Base-by-base conservation (phyloP, 2,797 vertebrate genomes). In the Thaleichthys pacificus region DNA sequence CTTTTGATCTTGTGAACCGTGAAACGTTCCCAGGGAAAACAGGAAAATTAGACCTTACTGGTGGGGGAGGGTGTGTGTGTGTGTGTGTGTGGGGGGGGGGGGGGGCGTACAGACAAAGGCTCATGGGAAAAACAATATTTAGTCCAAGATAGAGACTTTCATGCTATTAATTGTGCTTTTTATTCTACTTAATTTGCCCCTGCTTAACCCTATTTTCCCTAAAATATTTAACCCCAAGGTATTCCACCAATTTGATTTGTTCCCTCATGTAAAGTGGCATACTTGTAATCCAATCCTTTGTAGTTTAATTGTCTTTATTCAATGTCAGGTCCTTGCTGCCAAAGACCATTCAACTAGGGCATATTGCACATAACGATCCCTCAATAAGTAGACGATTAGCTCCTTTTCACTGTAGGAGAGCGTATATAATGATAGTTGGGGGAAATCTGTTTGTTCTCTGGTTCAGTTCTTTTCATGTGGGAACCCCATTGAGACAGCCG, bases 1-100 rank as follows among this genome's bases (percentile, higher is more conserved):
- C 88, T 88, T 92, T 92, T 93, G 89, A 93, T 91, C 89, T 91
- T 54, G 75, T 91, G 88, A 91, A 89, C 90, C 77, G 66, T 91
- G 87, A 91, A 89, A 91, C 91, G 82, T 87, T 88, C 88, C 88
- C 22, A 32, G 77, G 77, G 75, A 89, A 91, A 89, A 90, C 82
- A 85, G 85, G 82, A 87, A 91, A 92, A 91, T 90, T 89, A 86
- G 89, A 82, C 86, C 82, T 84, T 84, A 67, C 85, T 84, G 78
- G 11, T 72, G 35, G 82, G 75, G 35, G n/a, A 32, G 72, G 21
- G 61, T 5, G 7, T 5, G 32, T 5, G 32, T 5, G 32, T 35
- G 32, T 1, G 32, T 1, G 32, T 5, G 32, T 35, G n/a, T n/a
- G n/a, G n/a, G 82, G 76, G 71, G 24, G 83, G 78, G 73, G 84